phyloP scores from a whole-genome alignment of 2,797 vertebrate species.

The Enteromius unitaeniatus region DNA sequence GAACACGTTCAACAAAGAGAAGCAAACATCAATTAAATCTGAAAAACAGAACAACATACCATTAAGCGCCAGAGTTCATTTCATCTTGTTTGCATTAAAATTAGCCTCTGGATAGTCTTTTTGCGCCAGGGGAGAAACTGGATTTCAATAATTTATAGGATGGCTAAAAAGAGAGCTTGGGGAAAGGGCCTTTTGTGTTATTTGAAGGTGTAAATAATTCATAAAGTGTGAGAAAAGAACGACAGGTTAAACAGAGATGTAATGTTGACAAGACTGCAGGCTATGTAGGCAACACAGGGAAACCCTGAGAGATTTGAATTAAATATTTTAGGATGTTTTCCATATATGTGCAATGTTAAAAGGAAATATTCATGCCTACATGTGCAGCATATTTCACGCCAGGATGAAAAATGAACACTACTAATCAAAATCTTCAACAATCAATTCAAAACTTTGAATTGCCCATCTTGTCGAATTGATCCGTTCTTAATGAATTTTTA shows the following conservation, averaged over 20 bases:
- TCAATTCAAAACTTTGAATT: background rate
- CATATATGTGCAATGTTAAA: background rate
- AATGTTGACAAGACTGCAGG: conserved; percentile 30
- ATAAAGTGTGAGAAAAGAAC: conserved; percentile 48
- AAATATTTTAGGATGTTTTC: background rate
- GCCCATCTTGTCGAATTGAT: background rate
- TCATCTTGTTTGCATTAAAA: conserved; percentile 65
- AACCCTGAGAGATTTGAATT: background rate
- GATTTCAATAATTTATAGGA: conserved; percentile 61
- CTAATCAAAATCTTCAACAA: background rate
- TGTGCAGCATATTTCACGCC: background rate
- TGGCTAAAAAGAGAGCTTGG: conserved; percentile 44
- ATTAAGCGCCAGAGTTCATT: conserved; percentile 56
- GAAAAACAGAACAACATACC: conserved; percentile 49
- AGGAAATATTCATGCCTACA: background rate
- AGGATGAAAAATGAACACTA: background rate
- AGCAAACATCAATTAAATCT: conserved; percentile 30
- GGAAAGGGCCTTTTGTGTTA: conserved; percentile 47
- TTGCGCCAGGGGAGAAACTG: conserved; percentile 46
- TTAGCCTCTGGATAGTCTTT: conserved; percentile 53
- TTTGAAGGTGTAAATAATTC: conserved; percentile 65
- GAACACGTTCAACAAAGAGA: conserved; percentile 5
- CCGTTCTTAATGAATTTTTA: background rate
- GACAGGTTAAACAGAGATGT: conserved; percentile 52
- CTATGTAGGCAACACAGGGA: conserved; percentile 1